Conservation (phyloP, 2,797 vertebrate genomes). For the Valencia hispanica region DNA sequence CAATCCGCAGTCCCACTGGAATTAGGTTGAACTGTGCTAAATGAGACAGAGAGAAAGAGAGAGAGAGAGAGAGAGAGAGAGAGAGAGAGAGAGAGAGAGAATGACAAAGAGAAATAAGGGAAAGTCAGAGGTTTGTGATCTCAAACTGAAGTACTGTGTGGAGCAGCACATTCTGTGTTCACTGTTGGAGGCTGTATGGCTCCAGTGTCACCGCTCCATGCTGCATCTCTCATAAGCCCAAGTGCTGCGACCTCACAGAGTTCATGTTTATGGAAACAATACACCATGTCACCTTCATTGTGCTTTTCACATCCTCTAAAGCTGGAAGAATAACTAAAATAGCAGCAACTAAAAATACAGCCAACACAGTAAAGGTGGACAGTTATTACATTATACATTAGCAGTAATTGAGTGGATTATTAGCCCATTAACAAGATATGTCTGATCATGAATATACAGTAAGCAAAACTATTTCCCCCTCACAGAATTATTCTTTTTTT, state of each 20-base stretch:
- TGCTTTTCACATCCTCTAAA: constrained; percentile 42
- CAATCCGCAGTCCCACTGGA: constrained; percentile 97
- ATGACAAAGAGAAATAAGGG: constrained; percentile 25
- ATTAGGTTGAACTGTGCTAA: constrained; percentile 99
- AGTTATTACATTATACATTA: too few species aligned
- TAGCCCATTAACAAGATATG: neutral
- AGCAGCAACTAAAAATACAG: constrained; percentile 2
- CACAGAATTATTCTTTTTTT: neutral
- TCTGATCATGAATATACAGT: neutral
- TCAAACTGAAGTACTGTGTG: constrained; percentile 13
- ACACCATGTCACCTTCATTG: constrained; percentile 56
- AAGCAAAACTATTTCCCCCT: neutral
- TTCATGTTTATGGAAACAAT: constrained; percentile 57
- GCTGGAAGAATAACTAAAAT: constrained; percentile 34
- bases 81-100: constrained; percentile 12
- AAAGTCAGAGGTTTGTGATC: constrained; percentile 33
- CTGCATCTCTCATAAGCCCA: constrained; percentile 35
- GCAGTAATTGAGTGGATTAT: constrained; percentile 1
- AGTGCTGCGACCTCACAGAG: constrained; percentile 41
- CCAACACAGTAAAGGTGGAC: constrained; percentile 2
- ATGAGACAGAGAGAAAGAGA: constrained; percentile 49
- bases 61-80: constrained; percentile 3
- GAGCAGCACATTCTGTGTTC: constrained; percentile 29
- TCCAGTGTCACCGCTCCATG: constrained; percentile 28
- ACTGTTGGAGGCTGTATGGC: constrained; percentile 27